phyloP scores from a whole-genome alignment of 2,113 vertebrate genomes.

The Melospiza melodia region DNA sequence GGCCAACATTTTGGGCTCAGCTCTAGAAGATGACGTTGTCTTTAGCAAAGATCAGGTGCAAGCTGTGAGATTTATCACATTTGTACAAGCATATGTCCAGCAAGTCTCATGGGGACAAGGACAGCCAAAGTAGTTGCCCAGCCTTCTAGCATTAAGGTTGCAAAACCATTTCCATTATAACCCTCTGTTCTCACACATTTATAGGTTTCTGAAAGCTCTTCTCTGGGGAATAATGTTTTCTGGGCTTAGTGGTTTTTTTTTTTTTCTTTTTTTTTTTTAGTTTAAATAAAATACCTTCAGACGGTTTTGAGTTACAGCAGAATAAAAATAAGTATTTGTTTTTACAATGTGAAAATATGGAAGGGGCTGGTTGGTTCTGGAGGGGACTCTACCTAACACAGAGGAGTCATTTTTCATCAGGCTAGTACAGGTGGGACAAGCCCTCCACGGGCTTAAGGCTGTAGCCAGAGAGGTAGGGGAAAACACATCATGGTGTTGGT shows the following conservation, averaged over 20 bases:
- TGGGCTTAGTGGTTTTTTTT: neutral
- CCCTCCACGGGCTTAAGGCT: neutral
- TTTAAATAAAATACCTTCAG: constrained; percentile 44
- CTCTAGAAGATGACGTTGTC: neutral
- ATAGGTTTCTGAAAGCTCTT: constrained; percentile 23
- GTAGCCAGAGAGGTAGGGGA: neutral
- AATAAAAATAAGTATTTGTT: constrained; percentile 33
- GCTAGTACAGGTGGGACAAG: neutral
- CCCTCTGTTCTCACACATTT: constrained; percentile 27
- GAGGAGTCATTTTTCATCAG: neutral
- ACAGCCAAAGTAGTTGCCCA: constrained; percentile 44
- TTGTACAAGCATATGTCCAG: neutral
- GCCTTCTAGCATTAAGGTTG: neutral
- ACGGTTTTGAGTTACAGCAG: constrained; percentile 33
- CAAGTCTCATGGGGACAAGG: neutral
- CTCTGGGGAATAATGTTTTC: constrained; percentile 25
- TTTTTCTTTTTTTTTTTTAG: neutral
- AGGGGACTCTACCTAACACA: neutral
- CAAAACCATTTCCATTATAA: neutral
- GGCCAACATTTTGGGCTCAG: neutral
- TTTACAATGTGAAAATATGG: constrained; percentile 45
- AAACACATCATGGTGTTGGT: neutral
- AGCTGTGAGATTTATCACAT: constrained; percentile 14
- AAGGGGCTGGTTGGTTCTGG: neutral
- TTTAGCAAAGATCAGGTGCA: neutral